Evolutionary conservation across 1,140 invertebrate genomes (phyloP), one percentile per base, ranked within the genome.

Genomic region (Bradysia coprophila): DNA sequence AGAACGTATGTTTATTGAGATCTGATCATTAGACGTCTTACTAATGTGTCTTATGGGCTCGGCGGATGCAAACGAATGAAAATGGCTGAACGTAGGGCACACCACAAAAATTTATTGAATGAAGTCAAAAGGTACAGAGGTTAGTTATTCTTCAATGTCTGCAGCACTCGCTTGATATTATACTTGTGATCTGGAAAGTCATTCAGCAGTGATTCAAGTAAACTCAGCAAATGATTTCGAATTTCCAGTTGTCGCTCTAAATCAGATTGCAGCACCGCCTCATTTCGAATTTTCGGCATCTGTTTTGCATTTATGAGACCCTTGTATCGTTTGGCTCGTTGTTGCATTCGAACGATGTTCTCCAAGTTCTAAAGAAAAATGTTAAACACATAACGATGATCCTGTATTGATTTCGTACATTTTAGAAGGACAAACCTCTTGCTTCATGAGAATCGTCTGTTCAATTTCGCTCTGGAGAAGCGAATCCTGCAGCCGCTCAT

Each of bases 331-430:
- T 65, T 65, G 0, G 66, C 60, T 49, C 71, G 71, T 24, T 65
- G 65, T 49, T 79, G 75, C 45, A 69, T 67, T n/a, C 69, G 59
- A 5, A 76, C 55, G 11, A 76, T 55, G 36, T 67, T 52, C 49
- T 77, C 73, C 10, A 77, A 61, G 48, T 73, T 76, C 59, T 72
- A 48, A 41, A 22, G 5, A 23, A 54, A 48, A 49, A 42, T 43
- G 43, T 34, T 38, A n/a, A 43, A 46, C 18, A 42, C 19, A 5
- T 9, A 6, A 11, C 43, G 6, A n/a, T n/a, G n/a, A n/a, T n/a
- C n/a, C n/a, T n/a, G n/a, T n/a, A 23, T 11, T 22, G 11, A 32
- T 4, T 9, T 21, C 38, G n/a, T 38, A 38, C 20, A 32, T 6
- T 39, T 1, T 11, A 31, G 10, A 41, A 22, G 21, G 13, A 21